A percentile compares a stretch with the other conserved stretches of the same genome.
These are phyloP conservation scores for Aurelia sp. DNA, from an alignment of 30 jellyfish, hydroid and myxozoan genomes.

Conservation along the genomic window DNA sequence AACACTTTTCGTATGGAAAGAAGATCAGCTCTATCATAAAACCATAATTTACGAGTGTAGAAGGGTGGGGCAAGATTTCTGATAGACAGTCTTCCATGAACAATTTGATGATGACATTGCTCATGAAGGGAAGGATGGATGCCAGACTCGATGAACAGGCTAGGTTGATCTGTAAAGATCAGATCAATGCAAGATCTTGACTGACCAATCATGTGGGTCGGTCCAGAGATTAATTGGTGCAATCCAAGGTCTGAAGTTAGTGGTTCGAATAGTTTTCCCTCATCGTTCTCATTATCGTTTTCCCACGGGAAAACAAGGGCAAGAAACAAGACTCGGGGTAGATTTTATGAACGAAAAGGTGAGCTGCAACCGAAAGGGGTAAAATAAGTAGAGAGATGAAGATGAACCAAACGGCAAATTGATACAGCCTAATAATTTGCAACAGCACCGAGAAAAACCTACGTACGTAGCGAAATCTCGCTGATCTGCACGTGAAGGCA, in stretches of 20 bases:
- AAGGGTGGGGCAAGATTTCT: slow-evolving; percentile 61
- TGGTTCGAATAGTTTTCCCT: slow-evolving; percentile 37
- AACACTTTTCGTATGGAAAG: slow-evolving; percentile 1
- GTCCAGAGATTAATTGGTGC: slow-evolving; percentile 28
- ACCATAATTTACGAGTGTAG: slow-evolving; percentile 40
- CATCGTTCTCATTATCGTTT: slow-evolving; percentile 48
- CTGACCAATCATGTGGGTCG: slow-evolving; percentile 38
- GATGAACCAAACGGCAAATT: too few species aligned
- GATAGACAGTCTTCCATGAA: slow-evolving; percentile 32
- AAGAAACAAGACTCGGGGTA: neutral
- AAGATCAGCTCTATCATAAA: slow-evolving; percentile 27
- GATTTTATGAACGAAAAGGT: neutral
- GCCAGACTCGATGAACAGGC: slow-evolving; percentile 48
- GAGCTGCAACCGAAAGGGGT: too few species aligned
- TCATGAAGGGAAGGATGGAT: slow-evolving; percentile 54
- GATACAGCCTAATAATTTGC: too few species aligned
- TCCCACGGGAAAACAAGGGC: slow-evolving; percentile 27
- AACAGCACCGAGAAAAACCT: neutral
- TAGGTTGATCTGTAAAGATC: slow-evolving; percentile 57
- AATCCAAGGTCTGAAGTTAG: slow-evolving; percentile 45
- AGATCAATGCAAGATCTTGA: slow-evolving; percentile 59
- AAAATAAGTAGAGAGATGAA: too few species aligned
- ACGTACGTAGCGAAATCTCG: neutral
- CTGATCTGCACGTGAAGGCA: slow-evolving; percentile 11
- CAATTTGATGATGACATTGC: slow-evolving; percentile 46